A percentile compares a stretch with the other conserved stretches of the same genome.
Conservation (phyloP, 2,797 vertebrate genomes). For the Cetoscarus ocellatus region DNA sequence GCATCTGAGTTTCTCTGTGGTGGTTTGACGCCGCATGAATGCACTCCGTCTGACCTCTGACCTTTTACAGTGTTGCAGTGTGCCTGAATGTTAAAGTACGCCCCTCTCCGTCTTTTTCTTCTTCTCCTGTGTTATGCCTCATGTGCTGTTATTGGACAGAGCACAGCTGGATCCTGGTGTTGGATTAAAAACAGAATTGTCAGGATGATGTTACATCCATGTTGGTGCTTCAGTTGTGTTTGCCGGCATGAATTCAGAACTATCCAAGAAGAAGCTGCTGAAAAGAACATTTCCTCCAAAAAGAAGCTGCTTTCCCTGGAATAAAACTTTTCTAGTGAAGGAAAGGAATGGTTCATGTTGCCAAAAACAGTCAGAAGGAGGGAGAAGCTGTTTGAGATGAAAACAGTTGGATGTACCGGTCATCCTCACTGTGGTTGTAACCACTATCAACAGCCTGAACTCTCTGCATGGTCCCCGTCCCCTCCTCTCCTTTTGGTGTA, state of each 20-base stretch:
- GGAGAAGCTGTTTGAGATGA: conserved; percentile 42
- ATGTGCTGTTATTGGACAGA: conserved; percentile 48
- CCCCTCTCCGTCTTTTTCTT: conserved; percentile 12
- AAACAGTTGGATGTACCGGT: conserved; percentile 58
- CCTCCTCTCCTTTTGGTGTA: conserved; percentile 65
- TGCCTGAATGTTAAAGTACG: conserved; percentile 73
- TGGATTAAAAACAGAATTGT: conserved; percentile 19
- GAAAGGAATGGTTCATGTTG: conserved; percentile 44
- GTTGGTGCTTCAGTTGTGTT: conserved; percentile 6
- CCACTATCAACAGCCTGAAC: conserved; percentile 69
- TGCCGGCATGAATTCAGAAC: conserved; percentile 39
- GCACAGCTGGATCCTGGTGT: conserved; percentile 51
- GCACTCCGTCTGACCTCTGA: conserved; percentile 68
- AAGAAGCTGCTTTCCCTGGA: conserved; percentile 38
- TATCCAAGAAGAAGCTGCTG: conserved; percentile 32
- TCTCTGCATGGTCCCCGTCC: conserved; percentile 77
- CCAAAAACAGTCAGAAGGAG: conserved; percentile 52
- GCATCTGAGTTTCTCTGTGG: conserved; percentile 65
- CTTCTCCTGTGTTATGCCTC: conserved; percentile 38
- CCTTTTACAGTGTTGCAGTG: conserved; percentile 70
- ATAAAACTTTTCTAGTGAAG: conserved; percentile 27
- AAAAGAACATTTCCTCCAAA: conserved; percentile 47
- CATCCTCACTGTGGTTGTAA: conserved; percentile 62
- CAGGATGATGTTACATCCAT: conserved; percentile 19
- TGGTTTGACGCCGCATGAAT: conserved; percentile 65